Evolutionary conservation across 2,113 vertebrate genomes (phyloP).

Genomic region (Chaetops frenatus): DNA sequence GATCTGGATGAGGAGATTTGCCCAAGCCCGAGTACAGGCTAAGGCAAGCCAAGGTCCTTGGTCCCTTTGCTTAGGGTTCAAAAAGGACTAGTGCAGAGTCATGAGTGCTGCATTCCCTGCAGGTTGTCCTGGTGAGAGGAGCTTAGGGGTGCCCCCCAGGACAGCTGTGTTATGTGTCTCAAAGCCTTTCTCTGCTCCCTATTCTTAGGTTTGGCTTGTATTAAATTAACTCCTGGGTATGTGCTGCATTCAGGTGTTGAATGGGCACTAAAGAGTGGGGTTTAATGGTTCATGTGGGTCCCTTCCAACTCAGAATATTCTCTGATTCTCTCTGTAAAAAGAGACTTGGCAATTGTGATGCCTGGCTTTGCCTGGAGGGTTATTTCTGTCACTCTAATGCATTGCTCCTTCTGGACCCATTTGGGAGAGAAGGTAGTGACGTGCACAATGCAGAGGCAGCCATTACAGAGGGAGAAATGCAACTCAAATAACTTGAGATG

Average conservation of each 20-base stretch:
- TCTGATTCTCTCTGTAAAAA: neutral
- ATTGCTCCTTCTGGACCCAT: neutral
- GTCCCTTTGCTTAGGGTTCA: neutral
- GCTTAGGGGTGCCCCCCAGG: neutral
- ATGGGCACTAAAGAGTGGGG: neutral
- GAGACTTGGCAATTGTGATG: neutral
- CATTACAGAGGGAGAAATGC: neutral
- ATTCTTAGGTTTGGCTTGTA: neutral
- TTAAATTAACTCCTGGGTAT: neutral
- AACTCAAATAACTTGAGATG: neutral
- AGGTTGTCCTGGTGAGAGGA: neutral
- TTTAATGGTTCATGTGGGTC: neutral
- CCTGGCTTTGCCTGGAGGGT: neutral
- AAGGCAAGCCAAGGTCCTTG: neutral
- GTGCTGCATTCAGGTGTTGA: neutral
- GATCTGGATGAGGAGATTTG: neutral
- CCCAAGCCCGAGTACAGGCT: neutral
- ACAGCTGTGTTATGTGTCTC: fast-evolving
- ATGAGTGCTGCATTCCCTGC: neutral
- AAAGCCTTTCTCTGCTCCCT: neutral
- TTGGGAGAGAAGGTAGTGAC: neutral
- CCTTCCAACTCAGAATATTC: neutral
- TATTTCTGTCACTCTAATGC: neutral
- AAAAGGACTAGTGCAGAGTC: neutral
- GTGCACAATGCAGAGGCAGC: neutral